Evolutionary conservation across 2,797 vertebrate genomes (phyloP).

Genomic region (Tangara arthus): DNA sequence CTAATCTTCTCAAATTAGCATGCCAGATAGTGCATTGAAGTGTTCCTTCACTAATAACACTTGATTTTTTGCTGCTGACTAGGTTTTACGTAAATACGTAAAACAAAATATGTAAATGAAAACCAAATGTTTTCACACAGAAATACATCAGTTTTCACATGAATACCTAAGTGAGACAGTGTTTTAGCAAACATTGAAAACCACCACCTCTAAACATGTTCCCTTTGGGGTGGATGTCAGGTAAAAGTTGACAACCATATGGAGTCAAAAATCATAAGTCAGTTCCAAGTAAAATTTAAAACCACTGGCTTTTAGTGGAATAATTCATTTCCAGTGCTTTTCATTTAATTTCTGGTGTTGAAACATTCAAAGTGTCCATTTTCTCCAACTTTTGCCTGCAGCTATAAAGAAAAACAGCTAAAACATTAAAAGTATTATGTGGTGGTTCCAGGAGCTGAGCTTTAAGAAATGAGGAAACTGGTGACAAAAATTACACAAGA

Average conservation of each 20-base stretch:
- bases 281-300: neutral
- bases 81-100: neutral
- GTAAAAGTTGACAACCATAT: neutral
- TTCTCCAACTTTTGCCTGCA: neutral
- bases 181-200: neutral
- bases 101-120: neutral
- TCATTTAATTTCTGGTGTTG: neutral
- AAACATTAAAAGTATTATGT: neutral
- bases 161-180: neutral
- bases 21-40: neutral
- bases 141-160: neutral
- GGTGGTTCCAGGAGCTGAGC: neutral
- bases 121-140: neutral
- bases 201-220: neutral
- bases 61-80: neutral
- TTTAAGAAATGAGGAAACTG: conserved; percentile 10
- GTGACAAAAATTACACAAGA: neutral
- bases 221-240: neutral
- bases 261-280: neutral
- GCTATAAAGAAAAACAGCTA: neutral
- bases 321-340: neutral
- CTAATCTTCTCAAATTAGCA: conserved; percentile 2
- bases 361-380: neutral
- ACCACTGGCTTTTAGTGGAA: neutral
- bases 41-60: neutral